These are phyloP conservation scores for Typhlomys cinereus DNA, from an alignment of 2,113 vertebrate genomes.

Conservation along the genomic window DNA sequence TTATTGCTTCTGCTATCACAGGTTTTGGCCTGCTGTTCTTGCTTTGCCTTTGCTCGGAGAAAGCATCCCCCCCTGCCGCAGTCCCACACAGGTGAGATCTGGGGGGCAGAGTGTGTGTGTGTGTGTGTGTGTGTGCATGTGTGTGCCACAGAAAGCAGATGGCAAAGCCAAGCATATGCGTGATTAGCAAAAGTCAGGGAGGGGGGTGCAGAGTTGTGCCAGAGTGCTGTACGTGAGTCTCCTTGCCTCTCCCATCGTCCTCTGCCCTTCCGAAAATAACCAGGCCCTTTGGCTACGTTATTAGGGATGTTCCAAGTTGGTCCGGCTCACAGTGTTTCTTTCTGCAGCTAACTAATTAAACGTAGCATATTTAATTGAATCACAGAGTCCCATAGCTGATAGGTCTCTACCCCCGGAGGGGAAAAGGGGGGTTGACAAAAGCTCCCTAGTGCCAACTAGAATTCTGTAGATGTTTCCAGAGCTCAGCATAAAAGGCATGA, in stretches of 20 bases:
- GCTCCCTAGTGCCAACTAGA: not conserved
- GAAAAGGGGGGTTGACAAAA: slow-evolving; percentile 14
- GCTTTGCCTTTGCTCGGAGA: too few relatives aligned
- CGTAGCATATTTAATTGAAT: slow-evolving; percentile 82
- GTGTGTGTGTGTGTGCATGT: too few relatives aligned
- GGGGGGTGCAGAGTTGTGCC: not conserved
- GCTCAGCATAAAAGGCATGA: slow-evolving; percentile 63
- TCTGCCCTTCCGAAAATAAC: slow-evolving; percentile 48
- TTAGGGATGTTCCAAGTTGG: slow-evolving; percentile 60
- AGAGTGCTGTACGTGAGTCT: not conserved
- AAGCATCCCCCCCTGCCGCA: not conserved
- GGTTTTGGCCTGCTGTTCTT: too few relatives aligned
- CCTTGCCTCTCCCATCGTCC: slow-evolving; percentile 12
- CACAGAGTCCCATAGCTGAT: slow-evolving; percentile 46
- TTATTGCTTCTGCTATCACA: too few relatives aligned
- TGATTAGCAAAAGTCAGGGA: not conserved
- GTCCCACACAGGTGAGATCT: not conserved
- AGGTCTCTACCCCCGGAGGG: slow-evolving; percentile 31
- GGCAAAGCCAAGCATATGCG: not conserved
- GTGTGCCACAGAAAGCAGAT: not conserved
- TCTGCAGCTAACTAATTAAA: slow-evolving; percentile 83
- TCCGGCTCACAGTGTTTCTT: slow-evolving; percentile 64
- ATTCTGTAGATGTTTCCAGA: slow-evolving; percentile 44
- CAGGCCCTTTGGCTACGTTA: slow-evolving; percentile 54
- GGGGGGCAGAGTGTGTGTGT: not conserved